Evolutionary conservation across 2,888 invertebrate genomes (phyloP).

Genomic region (Asteroscopus sphinx): DNA sequence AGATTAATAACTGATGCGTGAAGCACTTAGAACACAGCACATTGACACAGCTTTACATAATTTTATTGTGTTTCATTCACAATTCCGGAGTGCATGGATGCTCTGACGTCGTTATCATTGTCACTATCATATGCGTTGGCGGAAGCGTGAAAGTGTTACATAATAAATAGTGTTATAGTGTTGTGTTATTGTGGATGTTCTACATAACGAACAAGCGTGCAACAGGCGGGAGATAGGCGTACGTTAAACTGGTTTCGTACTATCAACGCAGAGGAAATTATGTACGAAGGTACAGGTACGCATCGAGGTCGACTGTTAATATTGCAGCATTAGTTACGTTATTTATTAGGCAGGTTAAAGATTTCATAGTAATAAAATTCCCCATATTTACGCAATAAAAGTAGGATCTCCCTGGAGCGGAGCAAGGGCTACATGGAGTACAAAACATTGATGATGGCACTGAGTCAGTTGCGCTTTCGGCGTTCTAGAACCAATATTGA

Average conservation of each 20-base stretch:
- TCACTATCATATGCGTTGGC: conserved; percentile 43
- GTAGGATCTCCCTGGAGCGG: conserved; percentile 78
- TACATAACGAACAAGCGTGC: conserved; percentile 45
- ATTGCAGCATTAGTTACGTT: conserved; percentile 40
- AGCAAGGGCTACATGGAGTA: conserved; percentile 83
- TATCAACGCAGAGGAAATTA: conserved; percentile 26
- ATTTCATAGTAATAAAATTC: conserved; percentile 60
- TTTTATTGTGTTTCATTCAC: conserved; percentile 26
- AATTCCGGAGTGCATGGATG: conserved; percentile 44
- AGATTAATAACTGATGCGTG: conserved; percentile 22
- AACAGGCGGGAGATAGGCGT: conserved; percentile 31
- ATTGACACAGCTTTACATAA: conserved; percentile 33
- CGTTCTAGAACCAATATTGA: conserved; percentile 80
- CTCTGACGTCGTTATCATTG: conserved; percentile 45
- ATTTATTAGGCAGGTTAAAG: conserved; percentile 38
- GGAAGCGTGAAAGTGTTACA: conserved; percentile 45
- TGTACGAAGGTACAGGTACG: conserved; percentile 17
- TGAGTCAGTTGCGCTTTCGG: conserved; percentile 75
- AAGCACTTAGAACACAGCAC: conserved; percentile 41
- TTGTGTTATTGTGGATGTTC: conserved; percentile 28
- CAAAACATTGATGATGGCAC: conserved; percentile 86
- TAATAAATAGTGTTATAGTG: no score
- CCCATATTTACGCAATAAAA: conserved; percentile 88
- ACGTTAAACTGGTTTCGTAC: conserved; percentile 41
- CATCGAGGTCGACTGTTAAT: conserved; percentile 37